Evolutionary conservation across 2,888 invertebrate species (phyloP), one percentile per base, ranked within the genome.

Genomic region (Deilephila elpenor): DNA sequence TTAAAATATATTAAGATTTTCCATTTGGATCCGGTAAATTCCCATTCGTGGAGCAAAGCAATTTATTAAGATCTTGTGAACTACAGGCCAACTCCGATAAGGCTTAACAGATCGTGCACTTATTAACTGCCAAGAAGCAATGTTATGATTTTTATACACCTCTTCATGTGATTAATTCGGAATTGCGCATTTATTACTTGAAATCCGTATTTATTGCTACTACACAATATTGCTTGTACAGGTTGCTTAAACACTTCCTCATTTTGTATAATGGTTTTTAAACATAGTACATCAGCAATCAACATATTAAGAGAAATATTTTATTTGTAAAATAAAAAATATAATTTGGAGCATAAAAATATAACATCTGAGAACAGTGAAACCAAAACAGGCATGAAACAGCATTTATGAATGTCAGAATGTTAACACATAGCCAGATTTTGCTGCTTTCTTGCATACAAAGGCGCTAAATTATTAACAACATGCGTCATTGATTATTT

Each of bases 31-130:
- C 6, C 44, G 25, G 51, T 67, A 37, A 20, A 37, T 67, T 51
- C 44, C 67, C 51, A 67, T 67, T 67, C 67, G 51, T 19, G n/a
- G 6, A 25, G 20, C 44, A 6, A 51, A 67, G 25, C 14, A 67
- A 44, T 67, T 44, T 44, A 67, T 56, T 19, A 37, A 67, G 44
- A 44, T 67, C 44, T 44, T 67, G 1, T 51, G 44, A 67, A 44
- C 64, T 64, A 51, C 3, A 51, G 51, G 67, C 29, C 25, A 51
- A 67, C 6, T 44, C 11, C 6, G 51, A 67, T 67, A 67, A 67
- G 51, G 17, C 25, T 25, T 67, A 62, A 14, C 25, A 25, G 44
- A 25, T 67, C 67, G 64, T 67, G 64, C 3, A 25, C 20, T 67
- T 56, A 56, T 56, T 11, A n/a, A 20, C 17, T 25, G 5, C 5